These are phyloP conservation scores for Neotoma lepida DNA, from an alignment of 2,113 vertebrate genomes.

Conservation along the genomic window DNA sequence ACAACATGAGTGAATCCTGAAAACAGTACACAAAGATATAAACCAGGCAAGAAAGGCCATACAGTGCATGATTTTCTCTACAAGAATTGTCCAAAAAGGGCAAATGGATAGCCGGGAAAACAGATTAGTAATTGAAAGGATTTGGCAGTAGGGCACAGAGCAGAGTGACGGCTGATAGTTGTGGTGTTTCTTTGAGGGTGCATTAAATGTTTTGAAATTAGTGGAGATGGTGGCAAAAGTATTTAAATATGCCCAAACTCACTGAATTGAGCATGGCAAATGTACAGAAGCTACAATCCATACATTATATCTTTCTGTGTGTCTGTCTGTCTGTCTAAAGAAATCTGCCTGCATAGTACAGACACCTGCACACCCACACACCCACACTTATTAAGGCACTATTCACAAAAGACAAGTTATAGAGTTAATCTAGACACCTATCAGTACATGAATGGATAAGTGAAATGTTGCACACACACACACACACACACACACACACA, in stretches of 20 bases:
- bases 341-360: background rate
- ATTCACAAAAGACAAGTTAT: background rate
- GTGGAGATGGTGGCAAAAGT: background rate
- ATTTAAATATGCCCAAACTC: background rate
- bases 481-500: background rate
- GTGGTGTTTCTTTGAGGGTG: background rate
- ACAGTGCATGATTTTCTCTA: constrained; percentile 13
- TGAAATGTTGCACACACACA: background rate
- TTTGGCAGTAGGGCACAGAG: background rate
- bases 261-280: background rate
- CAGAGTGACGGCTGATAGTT: background rate
- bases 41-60: background rate
- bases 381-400: background rate
- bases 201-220: constrained; percentile 37
- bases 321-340: background rate
- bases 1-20: background rate
- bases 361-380: background rate
- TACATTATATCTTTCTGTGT: background rate
- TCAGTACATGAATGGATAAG: background rate
- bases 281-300: background rate
- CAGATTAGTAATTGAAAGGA: background rate
- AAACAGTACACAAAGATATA: constrained; percentile 26
- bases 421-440: background rate
- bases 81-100: background rate
- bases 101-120: constrained; percentile 7